Evolutionary conservation across 2,113 vertebrate species (phyloP), one percentile per base, ranked within the genome.

Genomic region (Passer montanus): DNA sequence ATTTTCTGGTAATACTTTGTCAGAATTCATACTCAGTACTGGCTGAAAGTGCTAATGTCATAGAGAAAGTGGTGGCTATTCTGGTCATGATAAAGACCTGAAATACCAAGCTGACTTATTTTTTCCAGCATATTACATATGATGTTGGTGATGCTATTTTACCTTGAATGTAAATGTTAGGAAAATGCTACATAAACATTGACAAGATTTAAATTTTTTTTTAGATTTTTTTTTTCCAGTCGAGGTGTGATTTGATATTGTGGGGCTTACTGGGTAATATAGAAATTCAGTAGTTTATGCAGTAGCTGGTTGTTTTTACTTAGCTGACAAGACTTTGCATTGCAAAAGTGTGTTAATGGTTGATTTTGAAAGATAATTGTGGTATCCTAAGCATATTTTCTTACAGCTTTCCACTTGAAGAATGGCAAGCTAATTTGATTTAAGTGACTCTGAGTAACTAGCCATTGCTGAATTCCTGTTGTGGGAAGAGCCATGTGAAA

Each of bases 1-100:
- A 76, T 78, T 97, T 97, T 94, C 86, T 96, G 89, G 66, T 83
- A 95, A 30, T 78, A 82, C 79, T 91, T 96, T 96, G 79, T 97
- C 70, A 87, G 94, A 97, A 96, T 95, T 93, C 97, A 43, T 97
- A 87, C 90, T 94, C 50, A 69, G 80, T 91, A 83, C 24, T 95
- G 67, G 59, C 69, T 97, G 80, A 96, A 97, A 96, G 52, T 94
- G 67, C 46, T 53, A 84, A 75, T 87, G 96, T 84, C 92, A 73
- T 89, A 70, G 91, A 87, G 81, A 96, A 97, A 87, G 90, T 69
- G 84, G 39, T 80, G 75, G 59, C 63, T 96, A 59, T 93, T 98
- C 89, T 96, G 64, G 55, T 97, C 75, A 62, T 82, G 73, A 47
- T 73, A 94, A 84, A 94, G 43, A 94, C 55, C 26, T 93, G 68